Conservation (phyloP, 2,797 vertebrate species). For the Pseudochaenichthys georgianus region DNA sequence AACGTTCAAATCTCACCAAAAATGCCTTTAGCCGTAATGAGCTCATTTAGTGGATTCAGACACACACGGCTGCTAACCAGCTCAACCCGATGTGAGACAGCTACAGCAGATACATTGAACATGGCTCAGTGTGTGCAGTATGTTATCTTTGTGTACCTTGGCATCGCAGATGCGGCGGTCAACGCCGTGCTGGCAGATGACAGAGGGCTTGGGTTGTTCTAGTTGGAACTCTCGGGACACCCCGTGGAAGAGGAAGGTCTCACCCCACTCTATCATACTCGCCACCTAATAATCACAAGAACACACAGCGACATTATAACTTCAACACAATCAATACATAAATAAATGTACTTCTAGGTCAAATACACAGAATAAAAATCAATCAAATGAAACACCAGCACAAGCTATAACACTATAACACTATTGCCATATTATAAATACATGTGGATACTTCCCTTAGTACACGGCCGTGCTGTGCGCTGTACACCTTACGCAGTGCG, state of each 20-base stretch:
- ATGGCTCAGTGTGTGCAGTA: neutral
- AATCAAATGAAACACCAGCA: neutral
- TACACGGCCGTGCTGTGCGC: too few relatives aligned
- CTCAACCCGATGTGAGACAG: conserved; percentile 24
- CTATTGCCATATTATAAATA: too few relatives aligned
- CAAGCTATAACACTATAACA: neutral
- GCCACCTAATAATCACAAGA: conserved; percentile 84
- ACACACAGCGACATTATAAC: conserved; percentile 2
- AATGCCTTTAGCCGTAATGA: conserved; percentile 33
- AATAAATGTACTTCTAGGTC: neutral
- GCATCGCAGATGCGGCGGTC: conserved; percentile 94
- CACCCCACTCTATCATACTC: conserved; percentile 93
- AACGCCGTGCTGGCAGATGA: conserved; percentile 95
- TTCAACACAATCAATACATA: neutral
- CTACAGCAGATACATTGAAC: conserved; percentile 10
- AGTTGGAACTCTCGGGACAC: conserved; percentile 95
- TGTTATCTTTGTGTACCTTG: conserved; percentile 85
- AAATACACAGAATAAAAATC: neutral
- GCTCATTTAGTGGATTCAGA: conserved; percentile 28
- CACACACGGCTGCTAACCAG: conserved; percentile 7
- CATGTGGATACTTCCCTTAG: too few relatives aligned
- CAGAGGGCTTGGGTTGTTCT: conserved; percentile 93
- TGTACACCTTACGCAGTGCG: too few relatives aligned
- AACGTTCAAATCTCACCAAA: conserved; percentile 23
- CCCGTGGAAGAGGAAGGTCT: conserved; percentile 95